Percentiles rank a stretch among this genome's conserved stretches.
Evolutionary conservation across 2,888 invertebrate genomes (phyloP).

Genomic region (Chromoteleia sp.): DNA sequence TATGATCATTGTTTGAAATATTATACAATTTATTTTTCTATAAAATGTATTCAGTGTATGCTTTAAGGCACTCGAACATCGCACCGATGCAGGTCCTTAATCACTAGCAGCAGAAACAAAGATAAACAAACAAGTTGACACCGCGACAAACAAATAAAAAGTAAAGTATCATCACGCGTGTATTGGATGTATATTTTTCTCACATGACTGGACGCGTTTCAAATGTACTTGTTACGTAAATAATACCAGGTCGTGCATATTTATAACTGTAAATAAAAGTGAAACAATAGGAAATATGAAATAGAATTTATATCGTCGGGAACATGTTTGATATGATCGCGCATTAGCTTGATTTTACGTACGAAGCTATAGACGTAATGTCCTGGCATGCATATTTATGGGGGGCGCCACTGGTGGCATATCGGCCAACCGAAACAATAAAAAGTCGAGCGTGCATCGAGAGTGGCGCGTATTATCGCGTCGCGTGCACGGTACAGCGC

Average conservation of each 20-base stretch:
- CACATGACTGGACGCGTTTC: neutral
- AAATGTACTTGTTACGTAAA: slow-evolving; percentile 20
- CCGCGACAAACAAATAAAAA: neutral
- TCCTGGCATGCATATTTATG: slow-evolving; percentile 70
- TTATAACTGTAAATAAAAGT: slow-evolving; percentile 5
- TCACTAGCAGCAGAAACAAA: too few relatives aligned
- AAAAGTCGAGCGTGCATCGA: slow-evolving; percentile 70
- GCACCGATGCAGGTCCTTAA: too few relatives aligned
- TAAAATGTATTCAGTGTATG: too few relatives aligned
- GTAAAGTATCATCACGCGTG: neutral
- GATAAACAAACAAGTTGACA: neutral
- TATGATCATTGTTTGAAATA: too few relatives aligned
- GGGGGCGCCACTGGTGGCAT: slow-evolving; percentile 69
- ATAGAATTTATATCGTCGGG: slow-evolving; percentile 18
- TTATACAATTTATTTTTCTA: too few relatives aligned
- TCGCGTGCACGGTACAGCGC: slow-evolving; percentile 56
- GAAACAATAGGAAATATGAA: slow-evolving; percentile 26
- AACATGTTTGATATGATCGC: slow-evolving; percentile 34
- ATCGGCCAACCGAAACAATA: slow-evolving; percentile 76
- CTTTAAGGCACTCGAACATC: too few relatives aligned
- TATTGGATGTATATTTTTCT: slow-evolving; percentile 1
- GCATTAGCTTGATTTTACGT: slow-evolving; percentile 45
- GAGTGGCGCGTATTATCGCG: slow-evolving; percentile 54
- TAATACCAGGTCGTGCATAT: neutral
- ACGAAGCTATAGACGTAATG: slow-evolving; percentile 29